Conservation (phyloP, 2,113 vertebrate species). For the Fulmarus glacialis region DNA sequence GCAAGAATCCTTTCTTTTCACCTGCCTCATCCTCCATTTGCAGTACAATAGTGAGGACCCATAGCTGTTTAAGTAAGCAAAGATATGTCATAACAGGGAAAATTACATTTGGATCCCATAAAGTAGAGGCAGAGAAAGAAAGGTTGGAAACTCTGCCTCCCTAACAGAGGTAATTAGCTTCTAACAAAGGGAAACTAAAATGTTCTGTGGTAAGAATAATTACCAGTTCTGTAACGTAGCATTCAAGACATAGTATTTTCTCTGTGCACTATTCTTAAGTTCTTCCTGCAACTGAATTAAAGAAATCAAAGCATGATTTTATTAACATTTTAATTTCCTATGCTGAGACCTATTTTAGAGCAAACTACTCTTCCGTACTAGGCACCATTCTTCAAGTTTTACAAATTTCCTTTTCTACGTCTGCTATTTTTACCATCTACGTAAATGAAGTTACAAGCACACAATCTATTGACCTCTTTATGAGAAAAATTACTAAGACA, state of each 20-base stretch:
- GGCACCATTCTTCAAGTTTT: neutral
- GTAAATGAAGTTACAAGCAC: neutral
- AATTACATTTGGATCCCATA: neutral
- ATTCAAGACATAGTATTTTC: neutral
- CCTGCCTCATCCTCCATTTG: neutral
- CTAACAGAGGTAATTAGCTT: neutral
- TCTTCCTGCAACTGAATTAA: neutral
- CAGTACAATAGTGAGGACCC: neutral
- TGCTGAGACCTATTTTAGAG: neutral
- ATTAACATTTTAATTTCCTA: neutral
- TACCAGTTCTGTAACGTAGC: neutral
- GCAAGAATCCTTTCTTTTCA: neutral
- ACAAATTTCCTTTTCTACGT: neutral
- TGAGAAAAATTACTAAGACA: conserved; percentile 10
- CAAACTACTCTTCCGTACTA: neutral
- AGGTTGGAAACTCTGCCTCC: neutral
- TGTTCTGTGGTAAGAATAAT: neutral
- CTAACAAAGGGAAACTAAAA: neutral
- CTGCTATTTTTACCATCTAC: neutral
- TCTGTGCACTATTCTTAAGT: neutral
- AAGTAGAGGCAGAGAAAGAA: neutral
- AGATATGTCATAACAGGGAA: neutral
- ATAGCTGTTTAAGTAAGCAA: neutral
- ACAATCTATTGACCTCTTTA: neutral
- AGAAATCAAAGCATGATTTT: neutral